Evolutionary conservation across 2,888 invertebrate species (phyloP).

Genomic region (Epirrhoe tristata): DNA sequence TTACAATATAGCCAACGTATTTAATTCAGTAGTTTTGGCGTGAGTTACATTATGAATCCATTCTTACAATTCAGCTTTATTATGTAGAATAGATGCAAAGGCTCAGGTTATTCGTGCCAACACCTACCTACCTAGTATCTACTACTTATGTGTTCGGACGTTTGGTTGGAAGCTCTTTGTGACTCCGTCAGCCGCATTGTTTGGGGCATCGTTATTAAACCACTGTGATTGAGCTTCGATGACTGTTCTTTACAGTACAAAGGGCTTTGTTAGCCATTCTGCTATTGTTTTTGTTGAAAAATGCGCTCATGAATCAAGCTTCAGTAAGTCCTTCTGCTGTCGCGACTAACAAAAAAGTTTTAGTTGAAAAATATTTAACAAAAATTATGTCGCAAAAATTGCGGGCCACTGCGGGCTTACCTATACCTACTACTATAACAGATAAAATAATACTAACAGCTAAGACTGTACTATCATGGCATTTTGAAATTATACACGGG

Average conservation of each 20-base stretch:
- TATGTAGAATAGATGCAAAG: too few relatives aligned
- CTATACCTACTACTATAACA: too few relatives aligned
- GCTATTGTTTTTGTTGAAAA: slow-evolving; percentile 24
- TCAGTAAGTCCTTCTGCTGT: not conserved
- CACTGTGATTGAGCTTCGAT: slow-evolving; percentile 30
- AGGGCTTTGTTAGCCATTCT: slow-evolving; percentile 25
- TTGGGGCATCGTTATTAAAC: slow-evolving; percentile 25
- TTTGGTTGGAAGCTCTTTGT: slow-evolving; percentile 13
- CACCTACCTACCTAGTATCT: not conserved
- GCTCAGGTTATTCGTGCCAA: not conserved
- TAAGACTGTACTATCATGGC: too few relatives aligned
- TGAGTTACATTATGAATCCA: too few relatives aligned
- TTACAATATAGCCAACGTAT: too few relatives aligned
- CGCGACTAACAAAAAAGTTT: not conserved
- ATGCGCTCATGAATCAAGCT: slow-evolving; percentile 20
- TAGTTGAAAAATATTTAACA: not conserved
- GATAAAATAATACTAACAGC: too few relatives aligned
- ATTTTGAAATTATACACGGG: too few relatives aligned
- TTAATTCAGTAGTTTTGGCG: too few relatives aligned
- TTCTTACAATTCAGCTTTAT: not conserved
- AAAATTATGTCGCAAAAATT: too few relatives aligned
- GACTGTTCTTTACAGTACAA: slow-evolving; percentile 23
- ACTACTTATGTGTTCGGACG: slow-evolving; percentile 1
- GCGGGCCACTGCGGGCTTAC: too few relatives aligned
- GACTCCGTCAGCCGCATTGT: slow-evolving; percentile 18